A percentile compares a stretch with the other conserved stretches of the same genome.
Conservation (phyloP, 2,888 invertebrate genomes). For the Therioaphis trifolii region DNA sequence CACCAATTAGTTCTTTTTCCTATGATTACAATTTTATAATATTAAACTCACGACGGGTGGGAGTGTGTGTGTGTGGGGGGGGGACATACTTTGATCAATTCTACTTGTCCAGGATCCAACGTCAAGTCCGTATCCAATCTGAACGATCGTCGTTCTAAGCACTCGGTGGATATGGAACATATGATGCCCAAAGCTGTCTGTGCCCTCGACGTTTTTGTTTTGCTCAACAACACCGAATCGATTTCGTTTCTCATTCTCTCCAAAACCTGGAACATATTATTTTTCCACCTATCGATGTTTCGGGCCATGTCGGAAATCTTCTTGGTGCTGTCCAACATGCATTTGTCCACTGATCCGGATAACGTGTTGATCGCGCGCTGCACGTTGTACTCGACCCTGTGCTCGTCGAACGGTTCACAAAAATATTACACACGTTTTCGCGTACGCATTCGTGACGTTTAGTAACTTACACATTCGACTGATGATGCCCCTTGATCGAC, state of each 20-base stretch:
- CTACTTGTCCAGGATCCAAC: slow-evolving; percentile 45
- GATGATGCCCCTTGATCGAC: slow-evolving; percentile 9
- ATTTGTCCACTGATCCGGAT: slow-evolving; percentile 28
- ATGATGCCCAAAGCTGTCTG: slow-evolving; percentile 32
- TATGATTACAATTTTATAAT: too few relatives aligned
- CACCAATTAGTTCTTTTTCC: slow-evolving; percentile 72
- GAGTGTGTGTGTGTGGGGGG: too few relatives aligned
- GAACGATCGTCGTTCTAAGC: slow-evolving; percentile 38
- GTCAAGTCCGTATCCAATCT: slow-evolving; percentile 26
- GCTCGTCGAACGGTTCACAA: neutral
- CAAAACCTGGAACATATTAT: neutral
- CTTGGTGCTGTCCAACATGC: slow-evolving; percentile 17
- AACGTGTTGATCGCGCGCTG: slow-evolving; percentile 49
- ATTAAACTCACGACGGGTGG: too few relatives aligned
- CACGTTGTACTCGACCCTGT: slow-evolving; percentile 46
- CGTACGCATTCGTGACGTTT: neutral
- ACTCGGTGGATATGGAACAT: slow-evolving; percentile 45
- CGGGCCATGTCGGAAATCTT: slow-evolving; percentile 3
- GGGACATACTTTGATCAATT: slow-evolving; percentile 39
- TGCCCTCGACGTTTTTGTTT: neutral
- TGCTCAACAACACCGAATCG: neutral
- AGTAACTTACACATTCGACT: slow-evolving; percentile 36
- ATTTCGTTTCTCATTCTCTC: slow-evolving; percentile 25
- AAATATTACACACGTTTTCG: neutral
- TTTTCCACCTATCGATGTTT: slow-evolving; percentile 27